These are phyloP conservation scores for Plecotus auritus DNA, from an alignment of 2,113 vertebrate genomes.

Conservation along the genomic window DNA sequence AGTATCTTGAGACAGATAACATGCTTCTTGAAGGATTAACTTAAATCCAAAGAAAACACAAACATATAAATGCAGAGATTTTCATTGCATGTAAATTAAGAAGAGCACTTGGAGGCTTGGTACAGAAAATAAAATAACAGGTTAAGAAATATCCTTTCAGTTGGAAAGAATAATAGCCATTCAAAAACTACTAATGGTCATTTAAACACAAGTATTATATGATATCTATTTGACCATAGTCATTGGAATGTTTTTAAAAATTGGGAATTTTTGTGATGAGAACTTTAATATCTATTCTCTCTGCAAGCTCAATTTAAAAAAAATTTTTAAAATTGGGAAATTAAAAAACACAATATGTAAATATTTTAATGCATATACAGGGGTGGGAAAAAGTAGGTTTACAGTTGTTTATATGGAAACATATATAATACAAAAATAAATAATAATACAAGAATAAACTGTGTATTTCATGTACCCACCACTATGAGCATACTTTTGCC, in stretches of 20 bases:
- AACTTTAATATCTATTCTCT: neutral
- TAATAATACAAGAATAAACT: neutral
- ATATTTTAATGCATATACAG: neutral
- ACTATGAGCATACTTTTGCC: neutral
- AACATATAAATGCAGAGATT: neutral
- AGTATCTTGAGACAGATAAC: neutral
- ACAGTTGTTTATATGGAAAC: neutral
- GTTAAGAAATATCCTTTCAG: neutral
- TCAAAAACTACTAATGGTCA: neutral
- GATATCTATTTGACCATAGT: neutral
- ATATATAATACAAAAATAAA: neutral
- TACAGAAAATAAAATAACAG: neutral
- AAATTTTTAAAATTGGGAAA: neutral
- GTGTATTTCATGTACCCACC: neutral
- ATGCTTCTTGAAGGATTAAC: neutral
- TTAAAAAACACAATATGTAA: neutral
- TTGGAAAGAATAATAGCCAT: neutral
- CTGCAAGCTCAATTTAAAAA: neutral
- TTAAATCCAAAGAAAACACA: conserved; percentile 21
- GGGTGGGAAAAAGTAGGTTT: neutral
- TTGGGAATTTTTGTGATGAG: neutral
- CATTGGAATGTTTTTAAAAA: neutral
- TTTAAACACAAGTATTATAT: conserved; percentile 9
- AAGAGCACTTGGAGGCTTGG: neutral
- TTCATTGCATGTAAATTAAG: conserved; percentile 20